A percentile compares a stretch with the other conserved stretches of the same genome.
Conservation (phyloP, 2,797 vertebrate species). For the Oceanodroma leucorhoa region DNA sequence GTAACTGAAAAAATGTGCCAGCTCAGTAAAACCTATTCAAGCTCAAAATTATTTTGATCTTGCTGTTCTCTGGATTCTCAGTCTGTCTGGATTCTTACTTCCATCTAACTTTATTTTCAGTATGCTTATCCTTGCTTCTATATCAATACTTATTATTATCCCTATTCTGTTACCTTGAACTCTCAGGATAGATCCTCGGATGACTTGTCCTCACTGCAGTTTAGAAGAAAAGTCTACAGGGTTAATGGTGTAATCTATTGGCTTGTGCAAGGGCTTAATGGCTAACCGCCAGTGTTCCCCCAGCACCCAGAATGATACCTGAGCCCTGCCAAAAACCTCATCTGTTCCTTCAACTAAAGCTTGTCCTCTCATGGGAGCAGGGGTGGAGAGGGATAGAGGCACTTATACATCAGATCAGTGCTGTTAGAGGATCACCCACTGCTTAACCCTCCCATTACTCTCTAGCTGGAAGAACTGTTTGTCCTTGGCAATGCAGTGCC, state of each 20-base stretch:
- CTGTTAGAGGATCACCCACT: not conserved
- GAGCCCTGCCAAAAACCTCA: not conserved
- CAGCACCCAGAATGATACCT: not conserved
- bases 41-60: not conserved
- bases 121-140: not conserved
- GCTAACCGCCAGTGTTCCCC: not conserved
- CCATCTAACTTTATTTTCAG: not conserved
- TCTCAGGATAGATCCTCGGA: not conserved
- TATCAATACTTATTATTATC: not conserved
- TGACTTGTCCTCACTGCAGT: not conserved
- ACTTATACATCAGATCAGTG: accelerated
- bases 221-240: not conserved
- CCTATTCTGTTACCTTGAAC: not conserved
- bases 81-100: not conserved
- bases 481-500: not conserved
- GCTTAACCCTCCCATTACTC: not conserved
- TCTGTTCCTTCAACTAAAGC: not conserved
- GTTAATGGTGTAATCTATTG: not conserved
- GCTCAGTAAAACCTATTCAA: not conserved
- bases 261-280: not conserved
- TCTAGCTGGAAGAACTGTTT: not conserved
- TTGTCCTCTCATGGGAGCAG: not conserved
- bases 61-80: not conserved
- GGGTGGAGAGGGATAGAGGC: not conserved
- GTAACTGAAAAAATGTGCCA: not conserved